phyloP scores from a whole-genome alignment of 2,888 invertebrate genomes.

The Calameuta idolon region DNA sequence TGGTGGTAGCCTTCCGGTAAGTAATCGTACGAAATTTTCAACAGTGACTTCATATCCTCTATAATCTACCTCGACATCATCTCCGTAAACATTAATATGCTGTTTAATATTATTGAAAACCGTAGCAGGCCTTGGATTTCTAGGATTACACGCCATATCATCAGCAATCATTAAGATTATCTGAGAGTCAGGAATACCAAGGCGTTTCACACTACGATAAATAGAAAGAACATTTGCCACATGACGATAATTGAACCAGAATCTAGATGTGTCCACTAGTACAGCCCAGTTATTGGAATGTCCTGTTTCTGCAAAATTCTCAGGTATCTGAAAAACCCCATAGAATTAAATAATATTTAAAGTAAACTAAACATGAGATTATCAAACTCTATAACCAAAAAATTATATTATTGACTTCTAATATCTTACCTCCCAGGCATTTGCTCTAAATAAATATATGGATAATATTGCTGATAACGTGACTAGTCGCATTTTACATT shows the following conservation, averaged over 20 bases:
- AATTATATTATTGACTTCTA: not conserved
- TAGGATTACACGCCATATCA: slow-evolving; percentile 99
- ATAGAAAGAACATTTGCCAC: slow-evolving; percentile 98
- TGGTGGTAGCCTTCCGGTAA: slow-evolving; percentile 92
- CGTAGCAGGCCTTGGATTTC: slow-evolving; percentile 97
- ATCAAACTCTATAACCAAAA: not conserved
- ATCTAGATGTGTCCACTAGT: slow-evolving; percentile 96
- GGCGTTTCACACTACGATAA: slow-evolving; percentile 95
- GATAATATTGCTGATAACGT: not conserved
- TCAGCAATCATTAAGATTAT: slow-evolving; percentile 99
- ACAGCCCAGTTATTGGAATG: slow-evolving; percentile 99
- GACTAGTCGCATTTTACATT: not conserved
- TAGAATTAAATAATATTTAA: not conserved
- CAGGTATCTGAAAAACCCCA: slow-evolving; percentile 65
- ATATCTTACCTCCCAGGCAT: not conserved
- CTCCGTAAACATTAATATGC: slow-evolving; percentile 98
- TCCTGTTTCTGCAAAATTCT: slow-evolving; percentile 73
- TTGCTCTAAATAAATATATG: not conserved
- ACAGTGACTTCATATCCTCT: slow-evolving; percentile 96
- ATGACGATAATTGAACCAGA: slow-evolving; percentile 99
- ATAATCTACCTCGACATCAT: slow-evolving; percentile 99
- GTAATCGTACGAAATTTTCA: slow-evolving; percentile 95
- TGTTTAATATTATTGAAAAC: slow-evolving; percentile 98
- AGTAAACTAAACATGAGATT: not conserved
- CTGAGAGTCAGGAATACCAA: slow-evolving; percentile 99